Evolutionary conservation across 1,140 invertebrate genomes (phyloP).

Genomic region (Capitella teleta): DNA sequence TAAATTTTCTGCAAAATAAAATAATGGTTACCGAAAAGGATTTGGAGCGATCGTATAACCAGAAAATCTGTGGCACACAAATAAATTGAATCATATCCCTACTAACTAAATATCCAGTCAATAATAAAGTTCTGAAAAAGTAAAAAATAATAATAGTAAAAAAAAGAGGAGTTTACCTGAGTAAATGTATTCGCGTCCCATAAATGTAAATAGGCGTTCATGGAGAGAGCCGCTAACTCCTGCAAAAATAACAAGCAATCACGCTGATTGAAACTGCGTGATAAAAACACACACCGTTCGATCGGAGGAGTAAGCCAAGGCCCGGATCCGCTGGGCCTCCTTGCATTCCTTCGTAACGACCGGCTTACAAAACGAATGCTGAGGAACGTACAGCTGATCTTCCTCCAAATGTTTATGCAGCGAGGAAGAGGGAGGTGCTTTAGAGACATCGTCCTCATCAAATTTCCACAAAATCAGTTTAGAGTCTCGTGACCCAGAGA

Average conservation of each 20-base stretch:
- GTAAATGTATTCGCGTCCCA: constrained; percentile 76
- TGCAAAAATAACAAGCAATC: constrained; percentile 48
- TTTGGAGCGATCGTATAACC: too few relatives aligned
- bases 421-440: neutral
- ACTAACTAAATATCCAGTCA: too few relatives aligned
- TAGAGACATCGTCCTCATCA: too few relatives aligned
- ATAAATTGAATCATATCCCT: too few relatives aligned
- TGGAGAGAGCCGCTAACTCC: constrained; percentile 80
- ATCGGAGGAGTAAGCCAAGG: constrained; percentile 69
- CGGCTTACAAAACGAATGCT: constrained; percentile 36
- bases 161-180: too few relatives aligned
- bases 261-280: neutral
- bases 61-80: too few relatives aligned
- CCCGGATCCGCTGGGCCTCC: constrained; percentile 64
- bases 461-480: too few relatives aligned
- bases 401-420: neutral
- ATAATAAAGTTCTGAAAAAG: too few relatives aligned
- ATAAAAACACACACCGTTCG: constrained; percentile 21
- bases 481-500: constrained; percentile 55
- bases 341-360: constrained; percentile 62
- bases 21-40: too few relatives aligned
- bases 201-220: constrained; percentile 81
- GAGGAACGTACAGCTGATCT: neutral
- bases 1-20: constrained; percentile 57
- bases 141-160: too few relatives aligned